Evolutionary conservation across 2,113 vertebrate species (phyloP), one percentile per base, ranked within the genome.

Genomic region (Saguinus imperator): DNA sequence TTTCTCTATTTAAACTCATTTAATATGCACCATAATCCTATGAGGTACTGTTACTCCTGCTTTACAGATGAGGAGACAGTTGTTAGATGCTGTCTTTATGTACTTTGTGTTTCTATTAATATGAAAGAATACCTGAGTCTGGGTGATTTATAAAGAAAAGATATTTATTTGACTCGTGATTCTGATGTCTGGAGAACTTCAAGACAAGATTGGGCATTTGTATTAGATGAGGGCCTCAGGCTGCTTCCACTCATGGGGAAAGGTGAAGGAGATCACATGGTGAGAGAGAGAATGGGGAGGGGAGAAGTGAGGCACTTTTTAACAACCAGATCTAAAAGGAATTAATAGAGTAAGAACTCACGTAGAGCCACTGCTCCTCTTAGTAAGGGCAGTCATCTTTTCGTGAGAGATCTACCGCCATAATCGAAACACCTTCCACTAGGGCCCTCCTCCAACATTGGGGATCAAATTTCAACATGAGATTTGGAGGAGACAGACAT

Each of bases 1-100:
- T 97, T 94, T 84, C 84, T 89, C 13, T 45, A 23, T 66, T 91
- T 84, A 55, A 83, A 75, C n/a, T 89, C 37, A 43, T 79, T 94
- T 83, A 40, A 86, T 79, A 29, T 93, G 35, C 9, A 29, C n/a
- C 64, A 55, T 81, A 75, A 58, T 87, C 66, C 5, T 76, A 0
- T 48, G 50, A 90, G 55, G 10, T 66, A 50, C 23, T 86, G 0
- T 85, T 52, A 40, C 61, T 43, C 82, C 35, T 72, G 18, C 87
- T 89, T 92, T 93, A 64, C 35, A 83, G 11, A 55, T 90, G n/a
- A 91, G 80, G 89, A 83, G 50, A 29, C n/a, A 81, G n/a, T 61
- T 4, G 13, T 79, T 82, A 76, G 83, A 77, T 84, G 40, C 70
- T 64, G 27, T 64, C 61, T 40, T 73, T 73, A 73, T 73, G 8